phyloP scores from a whole-genome alignment of 2,888 invertebrate genomes.

The Andrena chrysosceles region DNA sequence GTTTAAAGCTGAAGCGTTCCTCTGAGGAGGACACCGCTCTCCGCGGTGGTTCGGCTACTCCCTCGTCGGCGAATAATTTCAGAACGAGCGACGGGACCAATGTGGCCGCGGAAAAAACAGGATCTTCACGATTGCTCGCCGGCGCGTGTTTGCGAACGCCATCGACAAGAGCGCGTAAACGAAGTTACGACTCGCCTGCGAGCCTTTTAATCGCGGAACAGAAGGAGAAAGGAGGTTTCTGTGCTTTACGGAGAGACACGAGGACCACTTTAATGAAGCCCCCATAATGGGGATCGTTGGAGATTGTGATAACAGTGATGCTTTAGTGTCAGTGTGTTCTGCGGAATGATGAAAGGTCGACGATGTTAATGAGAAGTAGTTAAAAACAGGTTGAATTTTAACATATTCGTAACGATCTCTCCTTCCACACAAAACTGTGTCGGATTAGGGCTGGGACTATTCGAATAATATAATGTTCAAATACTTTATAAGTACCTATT shows the following conservation, averaged over 20 bases:
- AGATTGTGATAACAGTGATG: neutral
- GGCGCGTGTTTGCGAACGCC: conserved; percentile 8
- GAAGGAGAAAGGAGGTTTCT: neutral
- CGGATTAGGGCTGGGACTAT: no score
- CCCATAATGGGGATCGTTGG: neutral
- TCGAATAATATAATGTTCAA: no score
- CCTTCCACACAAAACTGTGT: no score
- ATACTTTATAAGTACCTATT: no score
- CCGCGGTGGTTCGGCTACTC: neutral
- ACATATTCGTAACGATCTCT: no score
- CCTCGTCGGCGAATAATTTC: conserved; percentile 18
- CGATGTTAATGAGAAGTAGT: no score
- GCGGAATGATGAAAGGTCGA: no score
- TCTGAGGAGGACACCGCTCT: neutral
- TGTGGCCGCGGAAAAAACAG: neutral
- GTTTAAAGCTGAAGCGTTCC: conserved; percentile 18
- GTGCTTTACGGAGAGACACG: neutral
- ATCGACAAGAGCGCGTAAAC: conserved; percentile 6
- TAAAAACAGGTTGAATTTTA: no score
- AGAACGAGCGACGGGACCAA: neutral
- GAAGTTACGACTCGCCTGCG: conserved; percentile 23
- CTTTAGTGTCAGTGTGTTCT: no score
- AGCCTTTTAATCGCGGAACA: conserved; percentile 20
- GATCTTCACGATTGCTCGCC: conserved; percentile 21
- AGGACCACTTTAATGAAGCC: neutral